Conservation (phyloP, 2,888 invertebrate genomes). For the Philhelius pedissequus region DNA sequence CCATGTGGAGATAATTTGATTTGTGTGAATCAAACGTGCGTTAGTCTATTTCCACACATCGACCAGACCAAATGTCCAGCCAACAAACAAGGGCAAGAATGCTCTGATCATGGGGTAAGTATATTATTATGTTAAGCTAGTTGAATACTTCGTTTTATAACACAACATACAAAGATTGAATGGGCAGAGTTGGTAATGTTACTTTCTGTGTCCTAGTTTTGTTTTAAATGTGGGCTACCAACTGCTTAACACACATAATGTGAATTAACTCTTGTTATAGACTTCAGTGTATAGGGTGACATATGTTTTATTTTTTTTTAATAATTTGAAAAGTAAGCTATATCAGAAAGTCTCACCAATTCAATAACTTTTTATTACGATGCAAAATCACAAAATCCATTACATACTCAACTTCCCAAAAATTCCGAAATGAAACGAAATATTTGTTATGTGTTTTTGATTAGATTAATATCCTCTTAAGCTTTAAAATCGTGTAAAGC, state of each 20-base stretch:
- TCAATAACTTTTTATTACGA: too few relatives aligned
- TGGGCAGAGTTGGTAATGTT: conserved; percentile 20
- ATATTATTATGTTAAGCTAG: conserved; percentile 25
- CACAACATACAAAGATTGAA: not conserved
- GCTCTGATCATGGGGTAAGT: conserved; percentile 97
- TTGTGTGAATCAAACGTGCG: conserved; percentile 96
- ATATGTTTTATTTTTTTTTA: not conserved
- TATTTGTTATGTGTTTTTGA: too few relatives aligned
- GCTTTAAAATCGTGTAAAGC: too few relatives aligned
- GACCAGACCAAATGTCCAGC: conserved; percentile 94
- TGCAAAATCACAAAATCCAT: too few relatives aligned
- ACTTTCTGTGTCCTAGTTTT: conserved; percentile 31
- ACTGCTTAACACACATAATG: not conserved
- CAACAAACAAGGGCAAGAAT: conserved; percentile 92
- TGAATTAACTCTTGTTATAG: not conserved
- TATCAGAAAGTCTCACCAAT: not conserved
- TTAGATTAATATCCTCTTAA: too few relatives aligned
- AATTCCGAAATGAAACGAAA: too few relatives aligned
- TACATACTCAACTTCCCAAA: too few relatives aligned
- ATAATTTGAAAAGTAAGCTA: not conserved
- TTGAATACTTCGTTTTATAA: not conserved
- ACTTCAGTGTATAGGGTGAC: not conserved
- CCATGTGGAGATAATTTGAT: conserved; percentile 95
- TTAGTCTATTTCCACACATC: conserved; percentile 89
- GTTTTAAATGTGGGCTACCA: conserved; percentile 16